Conservation (phyloP, 2,797 vertebrate genomes). For the Rhinogobio ventralis region DNA sequence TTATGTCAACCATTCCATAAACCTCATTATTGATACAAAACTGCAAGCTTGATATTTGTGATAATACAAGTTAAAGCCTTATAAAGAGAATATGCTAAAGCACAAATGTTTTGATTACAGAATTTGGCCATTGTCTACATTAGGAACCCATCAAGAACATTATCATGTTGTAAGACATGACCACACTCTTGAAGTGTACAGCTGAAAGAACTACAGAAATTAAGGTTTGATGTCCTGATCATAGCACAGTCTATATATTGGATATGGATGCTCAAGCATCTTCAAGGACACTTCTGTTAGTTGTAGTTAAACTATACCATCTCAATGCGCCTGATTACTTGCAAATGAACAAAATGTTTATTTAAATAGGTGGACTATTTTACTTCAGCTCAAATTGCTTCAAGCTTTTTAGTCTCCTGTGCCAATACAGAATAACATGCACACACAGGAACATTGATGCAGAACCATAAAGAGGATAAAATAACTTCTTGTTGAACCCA, state of each 20-base stretch:
- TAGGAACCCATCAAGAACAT: not conserved
- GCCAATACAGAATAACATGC: not conserved
- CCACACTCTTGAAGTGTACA: not conserved
- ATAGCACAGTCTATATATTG: not conserved
- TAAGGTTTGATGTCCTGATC: slow-evolving; percentile 15
- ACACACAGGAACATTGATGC: not conserved
- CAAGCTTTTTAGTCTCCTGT: not conserved
- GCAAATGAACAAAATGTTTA: not conserved
- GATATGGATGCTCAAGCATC: not conserved
- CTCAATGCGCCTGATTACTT: not conserved
- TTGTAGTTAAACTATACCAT: not conserved
- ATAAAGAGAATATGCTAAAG: not conserved
- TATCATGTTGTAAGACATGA: not conserved
- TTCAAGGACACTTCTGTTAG: slow-evolving; percentile 1
- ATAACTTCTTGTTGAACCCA: not conserved
- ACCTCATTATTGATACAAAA: slow-evolving; percentile 61
- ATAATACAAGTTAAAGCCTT: not conserved
- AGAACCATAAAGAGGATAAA: slow-evolving; percentile 9
- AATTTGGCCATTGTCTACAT: not conserved
- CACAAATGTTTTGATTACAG: not conserved
- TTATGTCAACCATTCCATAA: not conserved
- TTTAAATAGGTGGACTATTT: not conserved
- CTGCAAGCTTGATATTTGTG: slow-evolving; percentile 20
- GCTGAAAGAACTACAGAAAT: not conserved
- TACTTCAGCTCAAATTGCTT: not conserved